Conservation (phyloP, 2,797 vertebrate species). For the Characodon lateralis region DNA sequence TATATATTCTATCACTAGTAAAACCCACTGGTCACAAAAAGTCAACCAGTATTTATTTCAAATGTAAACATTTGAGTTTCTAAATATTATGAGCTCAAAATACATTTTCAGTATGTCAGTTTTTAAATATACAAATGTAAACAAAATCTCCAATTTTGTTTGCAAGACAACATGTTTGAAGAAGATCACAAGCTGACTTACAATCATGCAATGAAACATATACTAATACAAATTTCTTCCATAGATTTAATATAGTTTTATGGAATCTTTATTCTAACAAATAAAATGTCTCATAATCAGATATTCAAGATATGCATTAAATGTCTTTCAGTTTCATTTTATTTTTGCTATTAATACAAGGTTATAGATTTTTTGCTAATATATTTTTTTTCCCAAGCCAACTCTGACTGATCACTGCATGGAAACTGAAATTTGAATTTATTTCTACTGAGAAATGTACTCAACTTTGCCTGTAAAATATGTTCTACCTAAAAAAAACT, state of each 20-base stretch:
- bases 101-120: neutral
- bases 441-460: neutral
- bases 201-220: neutral
- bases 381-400: neutral
- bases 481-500: neutral
- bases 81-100: neutral
- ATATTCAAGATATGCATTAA: neutral
- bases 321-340: neutral
- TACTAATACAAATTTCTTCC: neutral
- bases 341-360: neutral
- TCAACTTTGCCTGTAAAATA: neutral
- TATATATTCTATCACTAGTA: neutral
- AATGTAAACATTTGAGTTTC: neutral
- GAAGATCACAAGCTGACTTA: neutral
- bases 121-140: neutral
- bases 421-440: neutral
- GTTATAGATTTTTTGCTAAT: neutral
- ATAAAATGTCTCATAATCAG: neutral
- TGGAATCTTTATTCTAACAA: neutral
- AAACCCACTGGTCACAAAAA: neutral
- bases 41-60: neutral
- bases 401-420: neutral
- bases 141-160: neutral
- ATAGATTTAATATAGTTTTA: neutral
- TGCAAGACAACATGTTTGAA: neutral